These are phyloP conservation scores for Caenorhabditis sp. DNA, from an alignment of 2,888 invertebrate genomes.

Conservation along the genomic window DNA sequence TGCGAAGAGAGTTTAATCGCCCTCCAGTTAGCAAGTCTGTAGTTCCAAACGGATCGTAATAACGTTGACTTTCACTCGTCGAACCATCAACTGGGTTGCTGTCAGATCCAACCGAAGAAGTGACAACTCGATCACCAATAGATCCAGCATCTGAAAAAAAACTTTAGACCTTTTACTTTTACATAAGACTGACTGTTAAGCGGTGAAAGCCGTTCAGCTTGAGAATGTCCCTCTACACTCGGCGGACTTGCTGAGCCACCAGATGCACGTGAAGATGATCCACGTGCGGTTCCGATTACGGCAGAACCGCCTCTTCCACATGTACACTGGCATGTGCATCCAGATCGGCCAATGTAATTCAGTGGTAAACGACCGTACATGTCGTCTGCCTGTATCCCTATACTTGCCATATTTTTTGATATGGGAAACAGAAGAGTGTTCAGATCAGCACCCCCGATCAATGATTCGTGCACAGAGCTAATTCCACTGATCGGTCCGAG, in stretches of 20 bases:
- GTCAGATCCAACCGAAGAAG: no score
- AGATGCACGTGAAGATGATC: constrained; percentile 57
- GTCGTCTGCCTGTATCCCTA: constrained; percentile 50
- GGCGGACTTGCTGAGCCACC: constrained; percentile 52
- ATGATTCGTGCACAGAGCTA: constrained; percentile 26
- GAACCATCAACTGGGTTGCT: background rate
- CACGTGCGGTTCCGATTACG: constrained; percentile 35
- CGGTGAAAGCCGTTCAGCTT: constrained; percentile 1
- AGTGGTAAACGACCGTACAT: constrained; percentile 12
- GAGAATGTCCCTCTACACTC: constrained; percentile 21
- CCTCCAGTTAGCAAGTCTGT: constrained; percentile 57
- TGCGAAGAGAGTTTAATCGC: constrained; percentile 44
- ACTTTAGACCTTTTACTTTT: background rate
- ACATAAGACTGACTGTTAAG: background rate
- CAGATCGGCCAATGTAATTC: constrained; percentile 32
- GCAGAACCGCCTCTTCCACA: constrained; percentile 53
- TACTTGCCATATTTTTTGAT: constrained; percentile 27
- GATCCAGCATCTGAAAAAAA: constrained; percentile 43
- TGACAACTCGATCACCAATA: constrained; percentile 39
- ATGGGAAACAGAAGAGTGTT: constrained; percentile 29
- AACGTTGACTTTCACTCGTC: constrained; percentile 28
- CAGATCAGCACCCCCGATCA: constrained; percentile 20
- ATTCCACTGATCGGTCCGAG: constrained; percentile 1
- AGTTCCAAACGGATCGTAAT: constrained; percentile 69
- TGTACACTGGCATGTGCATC: constrained; percentile 57